Base-by-base conservation (phyloP, 2,113 vertebrate species). In the Phaethon lepturus region DNA sequence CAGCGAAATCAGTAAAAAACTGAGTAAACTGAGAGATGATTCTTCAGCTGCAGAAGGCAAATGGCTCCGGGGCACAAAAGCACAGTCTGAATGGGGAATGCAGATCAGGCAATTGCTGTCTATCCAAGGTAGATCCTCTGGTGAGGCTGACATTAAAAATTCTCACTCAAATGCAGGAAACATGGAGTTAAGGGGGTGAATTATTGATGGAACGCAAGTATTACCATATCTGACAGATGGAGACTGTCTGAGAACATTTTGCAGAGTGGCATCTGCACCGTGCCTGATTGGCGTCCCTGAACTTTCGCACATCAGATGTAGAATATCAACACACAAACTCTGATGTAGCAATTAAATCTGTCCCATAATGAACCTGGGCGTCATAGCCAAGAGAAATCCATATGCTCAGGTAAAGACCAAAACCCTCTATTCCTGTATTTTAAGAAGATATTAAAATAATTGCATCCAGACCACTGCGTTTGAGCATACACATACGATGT, bases 181-280 rank as follows among this genome's bases (percentile, higher is more conserved):
- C 13, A 2, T 2, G 62, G 93, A 94, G 66, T 33, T 90, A 66
- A 67, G 79, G 93, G 79, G 75, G 53, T 73, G 26, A 71, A 58
- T 66, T 96, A 80, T 89, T 82, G 95, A 86, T 85, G 93, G 71
- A 33, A 31, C n/a, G 6, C 50, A 29, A 50, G 60, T n/a, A 90
- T 97, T 93, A 52, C 87, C 87, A 29, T 94, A 74, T 75, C 96
- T 97, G 95, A 95, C 98, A 97, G 94, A 95, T 97, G 96, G 95
- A 91, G 95, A 5, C 95, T 97, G 93, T 96, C 96, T 96, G 92
- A 88, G 95, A 90, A 75, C 72, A 8, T 94, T 93, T 45, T 67
- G 29, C 84, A 78, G 88, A 88, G 93, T 28, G 88, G 93, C 95
- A 74, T 85, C 93, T 95, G 96, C 88, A 73, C 63, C 10, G 11